A percentile compares a stretch with the other conserved stretches of the same genome.
phyloP scores from a whole-genome alignment of 2,797 vertebrate genomes.

The Pelochelys cantorii region DNA sequence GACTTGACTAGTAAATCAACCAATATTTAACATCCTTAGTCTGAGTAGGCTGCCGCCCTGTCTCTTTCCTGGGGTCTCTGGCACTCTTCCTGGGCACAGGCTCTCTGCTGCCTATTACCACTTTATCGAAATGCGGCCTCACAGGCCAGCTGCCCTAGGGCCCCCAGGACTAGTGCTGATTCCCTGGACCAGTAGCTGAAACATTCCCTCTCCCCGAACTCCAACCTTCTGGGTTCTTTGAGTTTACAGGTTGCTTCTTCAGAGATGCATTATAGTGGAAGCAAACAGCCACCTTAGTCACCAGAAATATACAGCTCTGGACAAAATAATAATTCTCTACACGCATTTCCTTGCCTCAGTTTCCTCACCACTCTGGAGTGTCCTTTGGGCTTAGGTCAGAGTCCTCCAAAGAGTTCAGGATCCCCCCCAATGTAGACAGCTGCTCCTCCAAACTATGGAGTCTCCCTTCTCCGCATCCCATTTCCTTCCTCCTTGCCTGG shows the following conservation, averaged over 20 bases:
- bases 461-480: not conserved
- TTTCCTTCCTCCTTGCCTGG: not conserved
- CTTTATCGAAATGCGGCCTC: not conserved
- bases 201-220: not conserved
- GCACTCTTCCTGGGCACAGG: not conserved
- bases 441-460: not conserved
- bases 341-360: not conserved
- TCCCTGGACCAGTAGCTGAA: not conserved
- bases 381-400: not conserved
- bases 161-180: not conserved
- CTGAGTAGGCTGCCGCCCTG: not conserved
- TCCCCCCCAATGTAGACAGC: not conserved
- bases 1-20: too few relatives aligned
- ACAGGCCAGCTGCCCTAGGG: too few relatives aligned
- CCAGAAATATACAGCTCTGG: not conserved
- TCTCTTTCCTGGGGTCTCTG: not conserved
- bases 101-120: not conserved
- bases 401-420: too few relatives aligned
- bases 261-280: too few relatives aligned
- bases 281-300: not conserved
- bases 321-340: not conserved
- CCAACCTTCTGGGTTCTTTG: too few relatives aligned
- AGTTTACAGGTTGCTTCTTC: not conserved
- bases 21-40: too few relatives aligned
- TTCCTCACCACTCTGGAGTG: not conserved